phyloP scores from a whole-genome alignment of 2,888 invertebrate genomes.

The Oxyteleia sp. region DNA sequence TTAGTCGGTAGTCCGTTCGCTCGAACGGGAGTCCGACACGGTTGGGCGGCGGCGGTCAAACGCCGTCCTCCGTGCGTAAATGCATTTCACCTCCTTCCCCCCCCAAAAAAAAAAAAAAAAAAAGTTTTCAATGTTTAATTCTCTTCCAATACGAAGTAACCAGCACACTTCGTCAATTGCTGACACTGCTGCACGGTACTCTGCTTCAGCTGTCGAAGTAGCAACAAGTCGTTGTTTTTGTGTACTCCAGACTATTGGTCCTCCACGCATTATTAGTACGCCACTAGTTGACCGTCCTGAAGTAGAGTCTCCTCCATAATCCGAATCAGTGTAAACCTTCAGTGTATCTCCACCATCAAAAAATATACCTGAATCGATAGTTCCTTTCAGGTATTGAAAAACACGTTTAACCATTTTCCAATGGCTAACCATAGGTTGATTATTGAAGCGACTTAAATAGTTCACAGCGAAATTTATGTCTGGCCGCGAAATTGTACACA shows the following conservation, averaged over 20 bases:
- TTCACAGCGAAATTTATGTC: conserved; percentile 76
- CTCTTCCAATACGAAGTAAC: conserved; percentile 75
- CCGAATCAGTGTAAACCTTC: conserved; percentile 66
- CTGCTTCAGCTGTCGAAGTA: not conserved
- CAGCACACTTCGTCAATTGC: conserved; percentile 80
- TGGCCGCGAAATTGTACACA: conserved; percentile 7
- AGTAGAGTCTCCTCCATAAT: conserved; percentile 67
- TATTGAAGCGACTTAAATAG: conserved; percentile 75
- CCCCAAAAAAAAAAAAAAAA: too few species aligned
- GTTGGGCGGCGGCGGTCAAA: too few species aligned
- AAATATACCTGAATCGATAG: conserved; percentile 71
- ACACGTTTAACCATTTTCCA: conserved; percentile 73
- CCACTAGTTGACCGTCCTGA: conserved; percentile 40
- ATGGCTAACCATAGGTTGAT: conserved; percentile 68
- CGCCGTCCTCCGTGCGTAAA: too few species aligned
- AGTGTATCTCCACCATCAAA: conserved; percentile 72
- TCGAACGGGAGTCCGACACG: too few species aligned
- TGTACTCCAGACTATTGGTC: not conserved
- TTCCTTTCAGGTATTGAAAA: conserved; percentile 70
- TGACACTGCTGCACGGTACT: not conserved
- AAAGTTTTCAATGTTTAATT: too few species aligned
- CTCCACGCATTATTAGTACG: not conserved
- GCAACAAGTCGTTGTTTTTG: not conserved
- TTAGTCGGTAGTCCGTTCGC: too few species aligned
- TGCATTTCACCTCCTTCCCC: too few species aligned